These are phyloP conservation scores for Epistrophe grossulariae DNA, from an alignment of 2,888 invertebrate genomes.

Conservation along the genomic window DNA sequence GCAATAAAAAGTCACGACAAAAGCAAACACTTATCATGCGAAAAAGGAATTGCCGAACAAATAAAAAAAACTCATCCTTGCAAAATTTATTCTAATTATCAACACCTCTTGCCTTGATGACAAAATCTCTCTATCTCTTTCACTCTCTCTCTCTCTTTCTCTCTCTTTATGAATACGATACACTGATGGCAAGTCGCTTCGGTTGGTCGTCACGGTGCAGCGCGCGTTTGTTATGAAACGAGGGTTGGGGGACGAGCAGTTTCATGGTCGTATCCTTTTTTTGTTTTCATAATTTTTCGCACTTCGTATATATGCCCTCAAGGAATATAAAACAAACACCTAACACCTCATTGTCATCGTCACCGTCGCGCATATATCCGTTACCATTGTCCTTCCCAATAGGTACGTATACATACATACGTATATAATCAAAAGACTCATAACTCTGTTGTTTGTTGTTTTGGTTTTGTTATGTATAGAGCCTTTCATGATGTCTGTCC, in stretches of 20 bases:
- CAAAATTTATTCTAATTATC: slow-evolving; percentile 61
- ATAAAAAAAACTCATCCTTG: slow-evolving; percentile 60
- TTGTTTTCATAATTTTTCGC: slow-evolving; percentile 69
- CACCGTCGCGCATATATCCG: slow-evolving; percentile 37
- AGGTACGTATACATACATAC: neutral
- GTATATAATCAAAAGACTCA: slow-evolving; percentile 55
- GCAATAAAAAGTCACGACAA: slow-evolving; percentile 45
- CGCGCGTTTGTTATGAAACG: no score
- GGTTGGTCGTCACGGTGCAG: neutral
- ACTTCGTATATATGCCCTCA: slow-evolving; percentile 50
- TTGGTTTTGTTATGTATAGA: neutral
- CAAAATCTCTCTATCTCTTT: neutral
- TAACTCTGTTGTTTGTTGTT: slow-evolving; percentile 39
- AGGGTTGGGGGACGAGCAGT: neutral
- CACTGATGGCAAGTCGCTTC: neutral
- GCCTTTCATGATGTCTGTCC: slow-evolving; percentile 26
- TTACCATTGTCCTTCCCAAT: slow-evolving; percentile 55
- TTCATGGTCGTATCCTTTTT: slow-evolving; percentile 33
- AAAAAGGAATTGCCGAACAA: slow-evolving; percentile 40
- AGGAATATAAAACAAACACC: slow-evolving; percentile 57
- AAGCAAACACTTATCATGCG: slow-evolving; percentile 47
- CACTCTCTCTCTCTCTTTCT: neutral
- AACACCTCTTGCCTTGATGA: slow-evolving; percentile 49
- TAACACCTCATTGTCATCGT: slow-evolving; percentile 60
- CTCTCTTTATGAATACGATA: no score